These are phyloP conservation scores for Varanus salvator DNA, from an alignment of 2,113 vertebrate genomes.

Conservation along the genomic window DNA sequence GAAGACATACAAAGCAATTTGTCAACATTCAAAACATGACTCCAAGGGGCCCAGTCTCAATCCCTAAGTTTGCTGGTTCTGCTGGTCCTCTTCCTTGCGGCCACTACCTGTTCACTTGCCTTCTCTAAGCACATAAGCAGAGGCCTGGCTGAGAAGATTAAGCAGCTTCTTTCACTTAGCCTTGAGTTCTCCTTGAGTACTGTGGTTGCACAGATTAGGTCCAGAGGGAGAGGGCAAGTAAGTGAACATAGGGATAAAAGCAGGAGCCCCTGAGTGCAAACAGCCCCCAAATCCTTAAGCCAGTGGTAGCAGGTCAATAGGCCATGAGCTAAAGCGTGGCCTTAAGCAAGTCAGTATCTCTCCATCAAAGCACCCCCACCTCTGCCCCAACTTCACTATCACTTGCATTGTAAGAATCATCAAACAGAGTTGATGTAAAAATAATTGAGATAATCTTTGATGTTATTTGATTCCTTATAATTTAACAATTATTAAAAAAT, in stretches of 20 bases:
- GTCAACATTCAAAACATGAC: neutral
- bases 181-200: neutral
- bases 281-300: too few species aligned
- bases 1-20: neutral
- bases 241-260: too few species aligned
- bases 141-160: neutral
- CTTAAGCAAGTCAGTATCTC: neutral
- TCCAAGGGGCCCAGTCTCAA: neutral
- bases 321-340: neutral
- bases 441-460: neutral
- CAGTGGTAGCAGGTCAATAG: too few species aligned
- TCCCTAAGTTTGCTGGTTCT: neutral
- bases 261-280: too few species aligned
- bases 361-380: neutral
- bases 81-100: neutral
- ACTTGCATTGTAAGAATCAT: neutral
- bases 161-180: neutral
- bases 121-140: neutral
- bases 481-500: neutral
- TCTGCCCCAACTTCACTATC: neutral
- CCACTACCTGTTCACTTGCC: neutral
- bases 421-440: neutral
- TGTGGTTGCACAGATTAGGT: too few species aligned
- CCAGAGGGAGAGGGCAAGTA: too few species aligned
- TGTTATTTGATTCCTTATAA: too few species aligned